A percentile compares a stretch with the other conserved stretches of the same genome.
These are phyloP conservation scores for Phocides pigmalion DNA, from an alignment of 1,140 invertebrate genomes.

Conservation along the genomic window DNA sequence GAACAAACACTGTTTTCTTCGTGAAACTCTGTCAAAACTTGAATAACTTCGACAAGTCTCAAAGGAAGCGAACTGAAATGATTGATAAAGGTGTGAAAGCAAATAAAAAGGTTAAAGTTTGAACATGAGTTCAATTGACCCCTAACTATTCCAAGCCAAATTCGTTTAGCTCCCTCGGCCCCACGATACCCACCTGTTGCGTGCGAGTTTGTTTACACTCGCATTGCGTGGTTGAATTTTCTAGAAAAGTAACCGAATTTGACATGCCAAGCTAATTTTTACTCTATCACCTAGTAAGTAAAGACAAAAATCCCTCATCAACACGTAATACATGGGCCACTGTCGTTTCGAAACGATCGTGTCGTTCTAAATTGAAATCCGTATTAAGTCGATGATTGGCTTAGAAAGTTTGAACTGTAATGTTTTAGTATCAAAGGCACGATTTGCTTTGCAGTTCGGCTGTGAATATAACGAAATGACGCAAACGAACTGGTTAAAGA, in stretches of 20 bases:
- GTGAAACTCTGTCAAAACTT: neutral
- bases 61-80: neutral
- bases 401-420: slow-evolving; percentile 12
- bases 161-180: slow-evolving; percentile 24
- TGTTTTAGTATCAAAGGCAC: neutral
- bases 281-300: neutral
- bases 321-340: slow-evolving; percentile 1
- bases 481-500: neutral
- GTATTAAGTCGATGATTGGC: slow-evolving; percentile 9
- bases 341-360: slow-evolving; percentile 13
- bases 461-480: slow-evolving; percentile 3
- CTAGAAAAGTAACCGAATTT: slow-evolving; percentile 37
- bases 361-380: slow-evolving; percentile 8
- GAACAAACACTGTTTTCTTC: neutral
- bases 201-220: slow-evolving; percentile 43
- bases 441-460: neutral
- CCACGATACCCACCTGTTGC: slow-evolving; percentile 42
- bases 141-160: slow-evolving; percentile 21
- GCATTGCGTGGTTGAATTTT: slow-evolving; percentile 34
- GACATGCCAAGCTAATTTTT: neutral
- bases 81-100: slow-evolving; percentile 19
- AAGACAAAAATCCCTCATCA: neutral
- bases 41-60: neutral
- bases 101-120: slow-evolving; percentile 27
- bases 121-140: slow-evolving; percentile 16